Evolutionary conservation across 2,113 vertebrate species (phyloP).

Genomic region (Plecotus auritus): DNA sequence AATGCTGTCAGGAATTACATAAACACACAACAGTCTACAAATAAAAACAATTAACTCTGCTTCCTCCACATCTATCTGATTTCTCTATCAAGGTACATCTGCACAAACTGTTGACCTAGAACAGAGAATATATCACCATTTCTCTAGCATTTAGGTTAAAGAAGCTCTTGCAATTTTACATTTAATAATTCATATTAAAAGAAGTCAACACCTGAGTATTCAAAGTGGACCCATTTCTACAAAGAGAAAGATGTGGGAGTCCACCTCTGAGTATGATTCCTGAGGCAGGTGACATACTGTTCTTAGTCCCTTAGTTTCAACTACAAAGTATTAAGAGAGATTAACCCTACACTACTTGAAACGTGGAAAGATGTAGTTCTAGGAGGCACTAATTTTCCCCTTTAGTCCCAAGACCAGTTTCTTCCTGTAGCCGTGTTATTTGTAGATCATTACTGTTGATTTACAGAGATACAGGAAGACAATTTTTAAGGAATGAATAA

Average conservation of each 20-base stretch:
- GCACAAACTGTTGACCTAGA: background rate
- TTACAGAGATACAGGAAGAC: background rate
- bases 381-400: background rate
- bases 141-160: background rate
- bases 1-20: background rate
- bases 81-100: background rate
- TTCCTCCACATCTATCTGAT: background rate
- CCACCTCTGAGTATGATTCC: background rate
- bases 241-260: background rate
- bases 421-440: background rate
- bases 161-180: background rate
- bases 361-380: background rate
- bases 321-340: background rate
- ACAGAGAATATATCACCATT: background rate
- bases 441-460: background rate
- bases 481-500: background rate
- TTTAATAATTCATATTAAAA: background rate
- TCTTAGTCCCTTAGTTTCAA: background rate
- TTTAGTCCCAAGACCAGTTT: background rate
- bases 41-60: background rate
- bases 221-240: background rate
- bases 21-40: background rate
- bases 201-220: background rate
- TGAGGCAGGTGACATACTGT: background rate
- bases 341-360: background rate